These are phyloP conservation scores for Ptychobarbus kaznakovi DNA, from an alignment of 2,797 vertebrate genomes.

Conservation along the genomic window DNA sequence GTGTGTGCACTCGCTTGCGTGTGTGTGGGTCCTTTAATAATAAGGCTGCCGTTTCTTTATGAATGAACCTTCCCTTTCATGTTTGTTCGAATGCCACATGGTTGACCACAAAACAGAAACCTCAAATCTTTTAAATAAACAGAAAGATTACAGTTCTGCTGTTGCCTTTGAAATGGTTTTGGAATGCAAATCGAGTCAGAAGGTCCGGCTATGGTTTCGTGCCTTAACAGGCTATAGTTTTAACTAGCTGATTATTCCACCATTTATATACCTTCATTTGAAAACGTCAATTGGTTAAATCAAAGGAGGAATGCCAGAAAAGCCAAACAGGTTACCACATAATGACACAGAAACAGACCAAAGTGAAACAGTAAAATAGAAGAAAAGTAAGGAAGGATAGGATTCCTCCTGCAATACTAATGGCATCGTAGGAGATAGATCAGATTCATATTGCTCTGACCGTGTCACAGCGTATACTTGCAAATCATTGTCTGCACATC, in stretches of 20 bases:
- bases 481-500: conserved; percentile 56
- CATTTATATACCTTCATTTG: conserved; percentile 66
- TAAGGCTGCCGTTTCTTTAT: conserved; percentile 63
- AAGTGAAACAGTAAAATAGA: conserved; percentile 69
- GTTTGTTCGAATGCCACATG: conserved; percentile 71
- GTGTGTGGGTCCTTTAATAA: conserved; percentile 52
- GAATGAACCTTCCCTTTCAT: conserved; percentile 74
- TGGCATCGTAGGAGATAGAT: not conserved
- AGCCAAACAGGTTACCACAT: conserved; percentile 74
- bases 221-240: conserved; percentile 71
- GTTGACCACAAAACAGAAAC: conserved; percentile 74
- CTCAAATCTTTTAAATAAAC: conserved; percentile 79
- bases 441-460: conserved; percentile 10
- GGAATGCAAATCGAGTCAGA: conserved; percentile 66
- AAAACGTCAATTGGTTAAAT: conserved; percentile 72
- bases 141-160: conserved; percentile 63
- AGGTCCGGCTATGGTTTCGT: conserved; percentile 52
- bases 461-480: conserved; percentile 61
- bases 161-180: conserved; percentile 68
- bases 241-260: conserved; percentile 67
- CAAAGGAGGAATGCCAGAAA: conserved; percentile 71
- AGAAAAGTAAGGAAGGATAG: conserved; percentile 33
- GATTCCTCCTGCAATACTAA: not conserved
- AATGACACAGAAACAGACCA: conserved; percentile 75
- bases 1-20: conserved; percentile 34